phyloP scores from a whole-genome alignment of 2,888 invertebrate species.

The Lycocerus yunnanus region DNA sequence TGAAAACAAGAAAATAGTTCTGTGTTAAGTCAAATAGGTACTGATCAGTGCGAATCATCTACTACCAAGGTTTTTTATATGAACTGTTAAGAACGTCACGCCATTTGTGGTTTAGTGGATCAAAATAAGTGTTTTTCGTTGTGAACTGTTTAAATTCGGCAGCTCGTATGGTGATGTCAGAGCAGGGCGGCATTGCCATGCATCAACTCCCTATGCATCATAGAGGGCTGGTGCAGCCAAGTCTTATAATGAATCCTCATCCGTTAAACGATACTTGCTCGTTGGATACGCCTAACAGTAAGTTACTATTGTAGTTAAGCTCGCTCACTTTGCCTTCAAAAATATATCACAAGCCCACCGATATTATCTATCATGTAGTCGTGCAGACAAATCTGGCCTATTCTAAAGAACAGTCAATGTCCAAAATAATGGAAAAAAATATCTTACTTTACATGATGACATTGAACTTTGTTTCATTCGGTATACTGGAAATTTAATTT shows the following conservation, averaged over 20 bases:
- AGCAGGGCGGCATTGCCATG: conserved; percentile 69
- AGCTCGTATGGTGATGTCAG: conserved; percentile 68
- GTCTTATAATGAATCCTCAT: conserved; percentile 64
- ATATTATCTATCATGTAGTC: background rate
- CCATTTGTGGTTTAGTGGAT: conserved; percentile 9
- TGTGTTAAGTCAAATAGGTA: background rate
- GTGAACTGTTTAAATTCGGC: conserved; percentile 35
- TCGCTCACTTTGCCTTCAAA: background rate
- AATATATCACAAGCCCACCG: background rate
- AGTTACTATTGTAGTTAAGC: conserved; percentile 36
- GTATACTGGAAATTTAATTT: background rate
- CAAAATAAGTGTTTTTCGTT: conserved; percentile 21
- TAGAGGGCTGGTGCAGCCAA: conserved; percentile 63
- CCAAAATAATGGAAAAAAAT: background rate
- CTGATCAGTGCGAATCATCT: background rate
- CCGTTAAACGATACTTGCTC: conserved; percentile 49
- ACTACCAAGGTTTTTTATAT: background rate
- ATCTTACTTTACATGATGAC: background rate
- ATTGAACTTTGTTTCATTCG: background rate
- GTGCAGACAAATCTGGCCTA: background rate
- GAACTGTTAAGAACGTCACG: background rate
- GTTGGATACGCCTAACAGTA: conserved; percentile 53
- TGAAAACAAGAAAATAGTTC: background rate
- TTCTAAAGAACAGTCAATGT: background rate
- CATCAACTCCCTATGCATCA: conserved; percentile 65